Evolutionary conservation across 2,888 invertebrate genomes (phyloP).

Genomic region (Watsonalla binaria): DNA sequence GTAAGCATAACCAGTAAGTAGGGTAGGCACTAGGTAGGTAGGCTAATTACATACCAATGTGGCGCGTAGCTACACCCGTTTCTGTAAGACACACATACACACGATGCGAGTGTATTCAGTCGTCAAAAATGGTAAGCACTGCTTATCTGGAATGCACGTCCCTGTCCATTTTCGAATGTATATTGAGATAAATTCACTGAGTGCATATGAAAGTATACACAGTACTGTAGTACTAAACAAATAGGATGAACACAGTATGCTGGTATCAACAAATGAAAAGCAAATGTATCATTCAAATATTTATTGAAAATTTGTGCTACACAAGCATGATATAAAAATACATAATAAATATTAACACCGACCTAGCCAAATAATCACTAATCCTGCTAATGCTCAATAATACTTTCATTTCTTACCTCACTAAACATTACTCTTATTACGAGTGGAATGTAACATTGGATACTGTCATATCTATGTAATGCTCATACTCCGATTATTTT

Average conservation of each 20-base stretch:
- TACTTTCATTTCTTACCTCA: slow-evolving; percentile 65
- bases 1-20: too few relatives aligned
- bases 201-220: not conserved
- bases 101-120: too few relatives aligned
- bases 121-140: too few relatives aligned
- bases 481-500: too few relatives aligned
- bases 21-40: too few relatives aligned
- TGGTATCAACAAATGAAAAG: slow-evolving; percentile 6
- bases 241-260: not conserved
- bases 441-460: slow-evolving; percentile 46
- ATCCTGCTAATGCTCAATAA: slow-evolving; percentile 70
- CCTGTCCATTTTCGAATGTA: too few relatives aligned
- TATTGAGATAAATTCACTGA: too few relatives aligned
- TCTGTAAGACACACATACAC: too few relatives aligned
- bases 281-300: slow-evolving; percentile 57
- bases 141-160: too few relatives aligned
- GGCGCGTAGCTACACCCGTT: too few relatives aligned
- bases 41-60: too few relatives aligned
- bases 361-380: slow-evolving; percentile 65
- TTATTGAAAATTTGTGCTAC: slow-evolving; percentile 79
- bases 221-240: not conserved
- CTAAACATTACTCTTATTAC: slow-evolving; percentile 34
- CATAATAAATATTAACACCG: slow-evolving; percentile 75
- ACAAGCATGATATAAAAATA: slow-evolving; percentile 78
- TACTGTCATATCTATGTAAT: slow-evolving; percentile 9